Evolutionary conservation across 2,113 vertebrate species (phyloP).

Genomic region (Dipodomys ordii): DNA sequence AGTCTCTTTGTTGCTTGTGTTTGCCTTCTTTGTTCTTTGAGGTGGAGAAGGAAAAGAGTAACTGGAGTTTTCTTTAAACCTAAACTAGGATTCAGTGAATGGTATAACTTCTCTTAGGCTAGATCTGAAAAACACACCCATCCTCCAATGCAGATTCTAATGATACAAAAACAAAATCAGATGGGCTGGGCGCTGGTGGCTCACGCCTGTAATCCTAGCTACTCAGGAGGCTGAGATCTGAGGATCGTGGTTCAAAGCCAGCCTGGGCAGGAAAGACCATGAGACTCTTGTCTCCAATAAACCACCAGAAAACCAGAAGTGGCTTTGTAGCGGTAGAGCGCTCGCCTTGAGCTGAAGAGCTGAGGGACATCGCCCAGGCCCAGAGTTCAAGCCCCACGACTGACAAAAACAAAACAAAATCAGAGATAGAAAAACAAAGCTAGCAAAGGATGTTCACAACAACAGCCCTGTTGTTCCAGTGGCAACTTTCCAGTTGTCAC

Average conservation of each 20-base stretch:
- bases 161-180: not conserved
- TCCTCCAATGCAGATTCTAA: not conserved
- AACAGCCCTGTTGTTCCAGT: not conserved
- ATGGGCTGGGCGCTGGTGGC: too few relatives aligned
- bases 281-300: too few relatives aligned
- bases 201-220: too few relatives aligned
- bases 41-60: not conserved
- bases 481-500: not conserved
- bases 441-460: not conserved
- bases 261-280: too few relatives aligned
- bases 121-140: not conserved
- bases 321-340: too few relatives aligned
- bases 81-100: not conserved
- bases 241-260: too few relatives aligned
- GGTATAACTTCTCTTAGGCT: constrained; percentile 8
- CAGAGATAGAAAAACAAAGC: not conserved
- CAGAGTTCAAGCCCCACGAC: too few relatives aligned
- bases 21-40: not conserved
- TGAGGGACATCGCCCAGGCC: too few relatives aligned
- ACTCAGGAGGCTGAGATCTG: too few relatives aligned
- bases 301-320: too few relatives aligned
- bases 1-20: not conserved
- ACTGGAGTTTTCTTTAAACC: not conserved
- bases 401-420: too few relatives aligned
- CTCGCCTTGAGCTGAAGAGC: too few relatives aligned